Percentiles rank a stretch among this genome's conserved stretches.
phyloP scores from a whole-genome alignment of 1,140 invertebrate genomes.

The Pogonus chalceus region DNA sequence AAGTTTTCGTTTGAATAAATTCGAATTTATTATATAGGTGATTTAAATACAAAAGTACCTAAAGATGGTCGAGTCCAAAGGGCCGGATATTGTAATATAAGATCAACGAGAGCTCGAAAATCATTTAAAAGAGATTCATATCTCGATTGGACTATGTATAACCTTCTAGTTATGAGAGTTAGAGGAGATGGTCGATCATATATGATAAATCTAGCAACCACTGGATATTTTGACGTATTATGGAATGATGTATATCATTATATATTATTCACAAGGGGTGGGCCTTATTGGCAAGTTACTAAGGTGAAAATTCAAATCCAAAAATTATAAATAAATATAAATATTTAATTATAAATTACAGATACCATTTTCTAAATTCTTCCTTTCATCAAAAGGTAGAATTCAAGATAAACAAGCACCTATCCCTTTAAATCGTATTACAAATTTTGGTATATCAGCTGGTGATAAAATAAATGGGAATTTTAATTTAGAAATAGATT shows the following conservation, averaged over 20 bases:
- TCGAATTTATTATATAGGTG: background rate
- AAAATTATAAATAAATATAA: background rate
- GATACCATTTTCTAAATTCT: conserved; percentile 95
- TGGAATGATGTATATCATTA: conserved; percentile 81
- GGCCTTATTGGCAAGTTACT: conserved; percentile 90
- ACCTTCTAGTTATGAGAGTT: conserved; percentile 72
- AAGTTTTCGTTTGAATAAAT: conserved; percentile 14
- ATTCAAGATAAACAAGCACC: conserved; percentile 71
- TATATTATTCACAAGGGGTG: conserved; percentile 81
- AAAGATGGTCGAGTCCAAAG: conserved; percentile 67
- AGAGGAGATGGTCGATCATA: conserved; percentile 88
- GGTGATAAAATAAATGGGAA: conserved; percentile 69
- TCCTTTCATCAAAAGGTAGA: conserved; percentile 70
- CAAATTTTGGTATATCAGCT: conserved; percentile 70
- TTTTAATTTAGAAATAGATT: conserved; percentile 89
- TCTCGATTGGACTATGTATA: conserved; percentile 69
- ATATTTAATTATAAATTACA: conserved; percentile 35
- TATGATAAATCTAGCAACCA: conserved; percentile 60
- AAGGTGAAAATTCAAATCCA: conserved; percentile 45
- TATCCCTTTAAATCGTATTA: conserved; percentile 48
- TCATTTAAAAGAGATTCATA: conserved; percentile 66
- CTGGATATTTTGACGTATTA: conserved; percentile 62
- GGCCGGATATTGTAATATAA: conserved; percentile 70
- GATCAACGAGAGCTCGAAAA: conserved; percentile 53
- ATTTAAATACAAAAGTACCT: conserved; percentile 46